A percentile compares a stretch with the other conserved stretches of the same genome.
phyloP scores from a whole-genome alignment of 2,113 vertebrate genomes.

The Periophthalmus modestus region DNA sequence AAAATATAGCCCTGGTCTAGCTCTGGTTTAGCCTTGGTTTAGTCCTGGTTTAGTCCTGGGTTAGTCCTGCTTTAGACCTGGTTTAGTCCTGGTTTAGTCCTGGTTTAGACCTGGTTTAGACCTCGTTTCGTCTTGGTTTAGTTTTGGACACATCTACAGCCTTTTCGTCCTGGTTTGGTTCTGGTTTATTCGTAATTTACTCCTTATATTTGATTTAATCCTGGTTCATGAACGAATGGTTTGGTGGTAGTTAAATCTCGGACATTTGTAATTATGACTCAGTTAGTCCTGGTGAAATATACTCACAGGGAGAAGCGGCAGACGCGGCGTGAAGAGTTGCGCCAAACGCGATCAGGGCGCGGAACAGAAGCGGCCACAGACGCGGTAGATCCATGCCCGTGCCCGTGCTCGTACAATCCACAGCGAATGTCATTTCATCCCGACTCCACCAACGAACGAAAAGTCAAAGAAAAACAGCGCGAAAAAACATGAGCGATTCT shows the following conservation, averaged over 20 bases:
- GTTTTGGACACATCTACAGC: no score
- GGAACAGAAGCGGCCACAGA: not conserved
- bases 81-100: not conserved
- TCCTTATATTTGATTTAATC: no score
- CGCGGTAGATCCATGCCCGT: conserved; percentile 9
- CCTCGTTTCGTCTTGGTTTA: not conserved
- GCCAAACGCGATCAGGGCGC: conserved; percentile 5
- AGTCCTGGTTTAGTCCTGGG: not conserved
- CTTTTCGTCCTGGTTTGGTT: not conserved
- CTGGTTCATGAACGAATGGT: no score
- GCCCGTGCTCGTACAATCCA: not conserved
- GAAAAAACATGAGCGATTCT: not conserved
- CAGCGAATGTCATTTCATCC: conserved; percentile 4
- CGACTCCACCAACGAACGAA: not conserved
- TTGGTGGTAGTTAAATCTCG: no score
- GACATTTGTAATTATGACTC: no score
- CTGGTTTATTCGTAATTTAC: no score
- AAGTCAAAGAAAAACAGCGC: not conserved
- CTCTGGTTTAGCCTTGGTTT: not conserved
- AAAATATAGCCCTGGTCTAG: not conserved
- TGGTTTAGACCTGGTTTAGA: not conserved
- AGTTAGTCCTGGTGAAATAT: not conserved
- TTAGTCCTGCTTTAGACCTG: not conserved
- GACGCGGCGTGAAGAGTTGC: conserved; percentile 5
- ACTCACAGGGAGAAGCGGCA: conserved; percentile 11